Base-by-base conservation (phyloP, 2,113 vertebrate species). In the Phocoena phocoena region DNA sequence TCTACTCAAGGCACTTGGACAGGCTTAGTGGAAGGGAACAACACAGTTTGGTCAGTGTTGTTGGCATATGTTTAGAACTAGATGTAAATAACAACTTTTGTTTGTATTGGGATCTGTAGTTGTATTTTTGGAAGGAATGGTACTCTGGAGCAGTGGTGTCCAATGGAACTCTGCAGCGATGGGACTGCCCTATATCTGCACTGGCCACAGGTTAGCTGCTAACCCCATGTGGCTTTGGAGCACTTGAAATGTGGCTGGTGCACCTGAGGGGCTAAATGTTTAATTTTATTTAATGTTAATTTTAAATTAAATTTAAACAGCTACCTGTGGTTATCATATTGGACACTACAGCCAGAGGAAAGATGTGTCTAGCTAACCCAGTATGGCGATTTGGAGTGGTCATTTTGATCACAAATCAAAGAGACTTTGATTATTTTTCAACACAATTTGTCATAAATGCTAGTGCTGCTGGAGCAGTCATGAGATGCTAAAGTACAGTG, bases 351-450 rank as follows among this genome's bases (percentile, higher is more conserved):
- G 15, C 26, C 38, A 60, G 62, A 70, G 63, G 65, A 68, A 87
- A 44, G 1, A 1, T 82, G 1, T 6, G 4, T 63, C 8, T 83
- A 5, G 31, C 25, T 18, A 55, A 88, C 44, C 47, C 88, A 15
- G 0, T 33, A 9, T 63, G 70, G 18, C 36, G 31, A 83, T 88
- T 97, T 94, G 2, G 10, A 41, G 44, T 77, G 70, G 47, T 92
- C 55, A 26, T 84, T 96, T 96, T 77, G 92, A 92, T 97, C 8
- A 7, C 53, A 97, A 53, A 95, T 96, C n/a, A 73, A 96, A 82
- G 93, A 96, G 94, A 88, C n/a, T 95, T 96, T 85, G 73, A 74
- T 93, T 93, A 80, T 58, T 96, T 77, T 92, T 70, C 96, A 90
- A 47, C 94, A 47, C 97, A 58, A 87, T 95, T 96, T 88, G 3